Evolutionary conservation across 2,888 invertebrate genomes (phyloP).

Genomic region (Parelbella ahira): DNA sequence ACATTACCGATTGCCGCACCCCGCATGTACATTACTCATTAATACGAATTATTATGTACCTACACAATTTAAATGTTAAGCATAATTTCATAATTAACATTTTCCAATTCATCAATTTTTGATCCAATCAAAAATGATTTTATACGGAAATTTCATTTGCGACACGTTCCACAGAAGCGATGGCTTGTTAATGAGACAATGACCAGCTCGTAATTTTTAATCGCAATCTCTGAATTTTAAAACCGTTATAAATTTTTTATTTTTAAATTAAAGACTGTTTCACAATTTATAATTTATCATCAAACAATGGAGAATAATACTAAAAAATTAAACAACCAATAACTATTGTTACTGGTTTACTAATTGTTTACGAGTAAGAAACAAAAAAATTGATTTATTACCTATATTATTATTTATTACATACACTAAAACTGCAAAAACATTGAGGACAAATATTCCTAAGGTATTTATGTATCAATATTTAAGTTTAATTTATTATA

Average conservation of each 20-base stretch:
- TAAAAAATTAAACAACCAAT: no score
- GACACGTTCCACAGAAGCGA: slow-evolving; percentile 4
- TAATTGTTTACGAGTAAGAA: no score
- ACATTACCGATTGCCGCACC: no score
- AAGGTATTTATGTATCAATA: no score
- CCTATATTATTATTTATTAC: no score
- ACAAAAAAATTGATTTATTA: no score
- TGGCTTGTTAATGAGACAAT: slow-evolving; percentile 15
- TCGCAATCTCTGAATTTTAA: not conserved
- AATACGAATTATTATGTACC: slow-evolving; percentile 14
- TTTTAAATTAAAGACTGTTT: not conserved
- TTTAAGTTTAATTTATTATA: no score
- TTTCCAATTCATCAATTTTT: slow-evolving; percentile 20
- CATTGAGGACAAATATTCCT: no score
- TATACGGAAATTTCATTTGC: slow-evolving; percentile 13
- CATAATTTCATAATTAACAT: slow-evolving; percentile 23
- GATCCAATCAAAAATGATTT: slow-evolving; percentile 24
- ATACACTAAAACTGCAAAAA: no score
- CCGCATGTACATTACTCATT: slow-evolving; percentile 12
- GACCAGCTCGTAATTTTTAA: not conserved
- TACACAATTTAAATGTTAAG: slow-evolving; percentile 20
- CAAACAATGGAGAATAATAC: no score
- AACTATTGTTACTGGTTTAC: no score
- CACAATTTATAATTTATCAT: no score
- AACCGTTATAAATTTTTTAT: not conserved